Evolutionary conservation across 2,797 vertebrate species (phyloP).

Genomic region (Threskiornis aethiopicus): DNA sequence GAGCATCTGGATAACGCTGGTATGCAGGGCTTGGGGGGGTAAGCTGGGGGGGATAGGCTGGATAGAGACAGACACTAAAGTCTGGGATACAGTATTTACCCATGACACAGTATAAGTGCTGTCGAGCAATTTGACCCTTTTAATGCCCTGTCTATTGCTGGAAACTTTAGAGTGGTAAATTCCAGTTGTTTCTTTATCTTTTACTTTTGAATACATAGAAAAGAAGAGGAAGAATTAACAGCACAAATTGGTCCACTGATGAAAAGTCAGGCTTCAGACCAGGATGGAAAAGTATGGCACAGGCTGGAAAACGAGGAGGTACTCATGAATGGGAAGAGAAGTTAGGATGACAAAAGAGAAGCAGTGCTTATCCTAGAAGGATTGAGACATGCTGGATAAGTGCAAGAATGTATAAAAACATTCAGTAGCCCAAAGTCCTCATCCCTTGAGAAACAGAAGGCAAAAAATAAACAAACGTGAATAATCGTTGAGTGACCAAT

Average conservation of each 20-base stretch:
- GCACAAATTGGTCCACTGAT: not conserved
- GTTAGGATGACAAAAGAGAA: not conserved
- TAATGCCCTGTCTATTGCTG: not conserved
- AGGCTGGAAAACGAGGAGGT: not conserved
- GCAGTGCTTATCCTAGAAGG: not conserved
- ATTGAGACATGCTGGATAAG: not conserved
- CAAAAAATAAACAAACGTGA: not conserved
- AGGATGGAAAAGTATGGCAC: not conserved
- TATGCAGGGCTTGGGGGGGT: not conserved
- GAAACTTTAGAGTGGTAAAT: not conserved
- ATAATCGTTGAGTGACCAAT: not conserved
- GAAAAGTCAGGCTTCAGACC: not conserved
- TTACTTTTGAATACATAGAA: not conserved
- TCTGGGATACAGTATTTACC: not conserved
- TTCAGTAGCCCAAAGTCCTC: not conserved
- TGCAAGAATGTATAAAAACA: not conserved
- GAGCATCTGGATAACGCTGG: not conserved
- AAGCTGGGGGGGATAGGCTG: not conserved
- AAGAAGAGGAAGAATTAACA: not conserved
- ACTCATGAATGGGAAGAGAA: not conserved
- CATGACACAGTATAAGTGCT: not conserved
- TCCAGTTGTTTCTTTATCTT: not conserved
- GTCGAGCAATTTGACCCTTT: not conserved
- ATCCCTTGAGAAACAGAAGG: not conserved
- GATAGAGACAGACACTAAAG: not conserved